Percentiles rank a stretch among this genome's conserved stretches.
phyloP scores from a whole-genome alignment of 2,888 invertebrate genomes.

The Capitulum mitella region DNA sequence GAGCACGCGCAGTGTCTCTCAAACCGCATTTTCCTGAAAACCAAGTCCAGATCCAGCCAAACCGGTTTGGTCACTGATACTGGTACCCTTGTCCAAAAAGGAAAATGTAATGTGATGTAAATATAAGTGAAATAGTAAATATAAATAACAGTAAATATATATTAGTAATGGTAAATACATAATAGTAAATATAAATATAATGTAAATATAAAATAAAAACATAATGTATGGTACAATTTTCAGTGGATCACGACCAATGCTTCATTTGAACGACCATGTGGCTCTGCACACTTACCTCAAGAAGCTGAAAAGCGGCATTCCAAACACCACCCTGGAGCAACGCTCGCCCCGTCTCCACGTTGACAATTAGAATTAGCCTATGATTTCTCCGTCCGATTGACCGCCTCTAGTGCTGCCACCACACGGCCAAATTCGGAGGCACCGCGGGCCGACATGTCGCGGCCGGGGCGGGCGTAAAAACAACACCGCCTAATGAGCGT shows the following conservation, averaged over 20 bases:
- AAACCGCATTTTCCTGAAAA: constrained; percentile 1
- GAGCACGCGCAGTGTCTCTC: too few species aligned
- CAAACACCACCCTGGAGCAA: background rate
- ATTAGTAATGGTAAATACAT: too few species aligned
- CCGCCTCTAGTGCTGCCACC: background rate
- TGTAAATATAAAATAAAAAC: too few species aligned
- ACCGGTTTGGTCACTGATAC: background rate
- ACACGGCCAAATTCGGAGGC: background rate
- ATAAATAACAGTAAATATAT: too few species aligned
- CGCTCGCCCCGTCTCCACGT: background rate
- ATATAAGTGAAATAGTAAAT: too few species aligned
- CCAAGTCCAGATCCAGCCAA: background rate
- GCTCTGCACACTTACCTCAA: background rate
- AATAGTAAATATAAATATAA: background rate
- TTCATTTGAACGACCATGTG: too few species aligned
- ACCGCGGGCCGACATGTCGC: background rate
- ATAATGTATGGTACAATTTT: too few species aligned
- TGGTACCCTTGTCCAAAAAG: background rate
- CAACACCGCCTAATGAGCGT: background rate
- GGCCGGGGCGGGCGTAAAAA: background rate
- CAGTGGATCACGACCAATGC: too few species aligned
- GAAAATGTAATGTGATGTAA: background rate
- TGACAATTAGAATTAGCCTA: constrained; percentile 12
- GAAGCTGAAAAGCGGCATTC: constrained; percentile 19
- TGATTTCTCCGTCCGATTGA: background rate